Evolutionary conservation across 2,113 vertebrate species (phyloP).

Genomic region (Ifrita kowaldi): DNA sequence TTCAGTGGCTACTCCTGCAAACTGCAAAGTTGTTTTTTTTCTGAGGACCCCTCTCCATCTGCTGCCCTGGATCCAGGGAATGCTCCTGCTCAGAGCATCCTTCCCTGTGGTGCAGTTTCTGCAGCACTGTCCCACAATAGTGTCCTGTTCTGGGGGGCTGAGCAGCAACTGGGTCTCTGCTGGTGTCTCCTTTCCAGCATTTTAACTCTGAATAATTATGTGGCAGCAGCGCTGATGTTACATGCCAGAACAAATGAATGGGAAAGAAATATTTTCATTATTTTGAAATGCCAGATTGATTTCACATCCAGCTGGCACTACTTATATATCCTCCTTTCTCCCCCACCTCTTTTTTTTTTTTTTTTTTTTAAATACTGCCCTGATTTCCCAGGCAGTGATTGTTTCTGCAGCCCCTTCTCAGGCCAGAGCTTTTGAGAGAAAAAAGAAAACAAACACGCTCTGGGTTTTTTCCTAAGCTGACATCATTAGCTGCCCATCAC

Average conservation of each 20-base stretch:
- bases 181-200: background rate
- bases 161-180: background rate
- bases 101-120: background rate
- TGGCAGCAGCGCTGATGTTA: background rate
- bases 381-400: background rate
- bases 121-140: fast-evolving
- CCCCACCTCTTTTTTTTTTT: background rate
- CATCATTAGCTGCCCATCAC: constrained; percentile 19
- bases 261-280: constrained; percentile 37
- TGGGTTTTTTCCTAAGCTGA: background rate
- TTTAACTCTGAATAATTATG: background rate
- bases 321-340: background rate
- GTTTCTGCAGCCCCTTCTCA: constrained; percentile 4
- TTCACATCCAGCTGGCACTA: constrained; percentile 3
- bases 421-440: background rate
- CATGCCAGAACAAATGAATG: constrained; percentile 30
- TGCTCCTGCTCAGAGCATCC: background rate
- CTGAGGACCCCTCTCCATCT: background rate
- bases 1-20: background rate
- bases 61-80: background rate
- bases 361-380: background rate
- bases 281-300: constrained; percentile 44
- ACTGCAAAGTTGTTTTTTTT: background rate
- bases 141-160: background rate
- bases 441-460: background rate